Evolutionary conservation across 2,797 vertebrate species (phyloP), one percentile per base, ranked within the genome.

Genomic region (Brotula barbata): DNA sequence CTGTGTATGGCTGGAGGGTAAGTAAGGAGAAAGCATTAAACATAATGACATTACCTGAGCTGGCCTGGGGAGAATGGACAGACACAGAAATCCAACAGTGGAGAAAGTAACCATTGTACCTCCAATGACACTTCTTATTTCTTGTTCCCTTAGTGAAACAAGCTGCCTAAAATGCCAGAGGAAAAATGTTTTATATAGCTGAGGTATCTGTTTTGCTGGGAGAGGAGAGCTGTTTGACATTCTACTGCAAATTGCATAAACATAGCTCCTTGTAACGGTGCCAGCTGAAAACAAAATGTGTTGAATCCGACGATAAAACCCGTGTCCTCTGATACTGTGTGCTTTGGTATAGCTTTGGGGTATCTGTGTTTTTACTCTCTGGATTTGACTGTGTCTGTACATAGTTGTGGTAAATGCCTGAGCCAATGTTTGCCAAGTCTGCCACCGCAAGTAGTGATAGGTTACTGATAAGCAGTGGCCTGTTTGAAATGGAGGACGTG

Each of bases 391-490:
- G 55, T 53, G 16, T 64, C 77, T 81, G 70, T 80, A 55, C 67
- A 80, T 69, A 77, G 68, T 73, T 80, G 76, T 51, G 64, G 67
- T 23, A 52, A 69, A 80, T 50, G 69, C 68, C 53, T 64, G 15
- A 43, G 71, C 58, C 70, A 53, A 17, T 85, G 82, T 89, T 89
- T 87, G 77, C 68, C 0, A 15, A 82, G 36, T 75, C 74, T 74
- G 36, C 69, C 28, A 11, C 65, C 34, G 60, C 64, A 68, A 84
- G 80, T 68, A 75, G 80, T 84, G 87, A 86, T 86, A 85, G 79
- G 84, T 89, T 75, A 87, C 87, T 67, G 85, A 88, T 89, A 87
- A 89, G 82, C 75, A 48, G 62, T 3, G 70, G 75, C 45, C 75
- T 59, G 72, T 83, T 83, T 85, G 80, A 82, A 80, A 83, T 66